Conservation (phyloP, 2,797 vertebrate species). For the Micrastur ruficollis region DNA sequence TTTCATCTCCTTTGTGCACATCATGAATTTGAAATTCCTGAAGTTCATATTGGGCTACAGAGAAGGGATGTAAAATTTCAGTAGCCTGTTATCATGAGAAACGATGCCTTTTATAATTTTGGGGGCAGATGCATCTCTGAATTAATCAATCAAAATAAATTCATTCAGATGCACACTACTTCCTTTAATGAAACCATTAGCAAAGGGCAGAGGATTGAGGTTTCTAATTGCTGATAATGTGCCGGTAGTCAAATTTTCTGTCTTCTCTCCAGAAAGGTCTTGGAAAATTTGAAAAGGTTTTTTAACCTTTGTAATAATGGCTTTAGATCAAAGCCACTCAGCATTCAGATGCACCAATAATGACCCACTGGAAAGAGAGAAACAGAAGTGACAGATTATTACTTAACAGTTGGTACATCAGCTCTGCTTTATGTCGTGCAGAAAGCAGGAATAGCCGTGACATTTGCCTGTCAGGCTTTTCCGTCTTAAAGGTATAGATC, state of each 20-base stretch:
- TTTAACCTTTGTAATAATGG: neutral
- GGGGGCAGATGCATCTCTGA: neutral
- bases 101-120: neutral
- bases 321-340: neutral
- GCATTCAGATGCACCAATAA: neutral
- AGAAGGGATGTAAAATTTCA: neutral
- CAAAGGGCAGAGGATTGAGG: conserved; percentile 11
- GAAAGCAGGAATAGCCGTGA: neutral
- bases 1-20: neutral
- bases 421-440: neutral
- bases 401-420: neutral
- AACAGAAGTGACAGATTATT: neutral
- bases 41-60: neutral
- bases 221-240: conserved; percentile 41
- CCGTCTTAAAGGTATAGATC: neutral
- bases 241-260: neutral
- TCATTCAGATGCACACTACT: neutral
- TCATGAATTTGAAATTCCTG: neutral
- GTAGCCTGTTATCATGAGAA: neutral
- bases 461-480: neutral
- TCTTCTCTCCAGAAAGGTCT: neutral
- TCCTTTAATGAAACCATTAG: conserved; percentile 46
- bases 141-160: conserved; percentile 24
- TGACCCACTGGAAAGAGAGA: neutral
- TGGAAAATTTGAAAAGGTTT: neutral